Conservation (phyloP, 2,888 invertebrate genomes). For the Stegophylla sp. region DNA sequence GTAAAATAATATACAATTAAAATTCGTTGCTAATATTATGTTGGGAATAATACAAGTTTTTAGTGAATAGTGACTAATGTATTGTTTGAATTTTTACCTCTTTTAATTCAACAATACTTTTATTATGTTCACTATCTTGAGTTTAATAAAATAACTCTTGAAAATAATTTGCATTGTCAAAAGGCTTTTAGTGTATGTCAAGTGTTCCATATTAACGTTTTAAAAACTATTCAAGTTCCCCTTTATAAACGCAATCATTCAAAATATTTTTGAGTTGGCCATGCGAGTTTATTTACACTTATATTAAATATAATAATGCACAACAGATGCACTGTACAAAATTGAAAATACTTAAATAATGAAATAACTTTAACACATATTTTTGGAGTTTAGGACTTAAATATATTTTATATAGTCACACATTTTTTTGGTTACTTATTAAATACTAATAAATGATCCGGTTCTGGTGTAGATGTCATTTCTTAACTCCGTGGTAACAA, state of each 20-base stretch:
- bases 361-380: too few species aligned
- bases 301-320: neutral
- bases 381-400: too few species aligned
- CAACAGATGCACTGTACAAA: neutral
- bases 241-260: neutral
- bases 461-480: too few species aligned
- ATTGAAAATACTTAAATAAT: neutral
- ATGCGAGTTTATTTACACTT: slow-evolving; percentile 22
- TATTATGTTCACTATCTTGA: slow-evolving; percentile 40
- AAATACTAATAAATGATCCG: too few species aligned
- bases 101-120: slow-evolving; percentile 19
- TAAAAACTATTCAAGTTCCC: slow-evolving; percentile 43
- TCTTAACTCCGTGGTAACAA: too few species aligned
- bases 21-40: neutral
- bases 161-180: slow-evolving; percentile 25
- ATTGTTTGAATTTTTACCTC: slow-evolving; percentile 34
- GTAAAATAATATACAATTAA: slow-evolving; percentile 18
- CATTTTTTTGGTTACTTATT: too few species aligned
- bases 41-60: slow-evolving; percentile 29
- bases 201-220: slow-evolving; percentile 45
- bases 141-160: slow-evolving; percentile 40
- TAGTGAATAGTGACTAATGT: neutral
- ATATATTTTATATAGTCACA: too few species aligned
- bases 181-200: slow-evolving; percentile 11
- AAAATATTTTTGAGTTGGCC: neutral